Percentiles rank a stretch among this genome's conserved stretches.
Conservation (phyloP, 2,797 vertebrate species). For the Rachycentron canadum region DNA sequence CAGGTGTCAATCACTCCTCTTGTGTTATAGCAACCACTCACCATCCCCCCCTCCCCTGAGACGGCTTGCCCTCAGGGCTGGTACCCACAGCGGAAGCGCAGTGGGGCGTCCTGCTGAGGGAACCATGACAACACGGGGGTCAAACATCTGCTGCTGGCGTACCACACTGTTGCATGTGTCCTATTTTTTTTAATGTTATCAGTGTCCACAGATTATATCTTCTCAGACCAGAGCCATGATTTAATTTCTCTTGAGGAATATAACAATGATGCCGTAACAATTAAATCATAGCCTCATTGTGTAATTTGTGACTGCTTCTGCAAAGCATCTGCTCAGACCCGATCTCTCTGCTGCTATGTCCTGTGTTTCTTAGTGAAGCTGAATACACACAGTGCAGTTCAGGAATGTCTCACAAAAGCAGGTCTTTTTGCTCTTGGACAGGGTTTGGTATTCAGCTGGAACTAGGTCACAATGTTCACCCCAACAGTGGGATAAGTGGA, state of each 20-base stretch:
- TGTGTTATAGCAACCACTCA: slow-evolving; percentile 78
- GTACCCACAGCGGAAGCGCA: slow-evolving; percentile 86
- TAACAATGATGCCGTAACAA: not conserved
- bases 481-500: slow-evolving; percentile 77
- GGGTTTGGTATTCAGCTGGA: slow-evolving; percentile 78
- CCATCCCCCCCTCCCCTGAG: slow-evolving; percentile 77
- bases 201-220: slow-evolving; percentile 3
- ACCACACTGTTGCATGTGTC: slow-evolving; percentile 23
- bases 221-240: not conserved
- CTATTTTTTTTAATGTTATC: slow-evolving; percentile 1
- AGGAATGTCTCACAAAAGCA: slow-evolving; percentile 83
- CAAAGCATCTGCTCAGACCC: slow-evolving; percentile 41
- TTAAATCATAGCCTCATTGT: slow-evolving; percentile 16
- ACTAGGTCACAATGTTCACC: slow-evolving; percentile 84
- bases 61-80: slow-evolving; percentile 83
- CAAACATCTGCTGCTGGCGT: slow-evolving; percentile 59
- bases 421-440: slow-evolving; percentile 73
- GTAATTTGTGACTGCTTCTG: slow-evolving; percentile 5
- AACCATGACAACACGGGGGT: slow-evolving; percentile 81
- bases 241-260: slow-evolving; percentile 17
- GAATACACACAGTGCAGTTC: slow-evolving; percentile 67
- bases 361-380: slow-evolving; percentile 61
- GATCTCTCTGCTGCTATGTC: slow-evolving; percentile 42
- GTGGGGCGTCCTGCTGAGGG: slow-evolving; percentile 83
- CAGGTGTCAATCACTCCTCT: slow-evolving; percentile 74